These are phyloP conservation scores for Scaptomyza graminum DNA, from an alignment of 1,140 invertebrate species.

Conservation along the genomic window DNA sequence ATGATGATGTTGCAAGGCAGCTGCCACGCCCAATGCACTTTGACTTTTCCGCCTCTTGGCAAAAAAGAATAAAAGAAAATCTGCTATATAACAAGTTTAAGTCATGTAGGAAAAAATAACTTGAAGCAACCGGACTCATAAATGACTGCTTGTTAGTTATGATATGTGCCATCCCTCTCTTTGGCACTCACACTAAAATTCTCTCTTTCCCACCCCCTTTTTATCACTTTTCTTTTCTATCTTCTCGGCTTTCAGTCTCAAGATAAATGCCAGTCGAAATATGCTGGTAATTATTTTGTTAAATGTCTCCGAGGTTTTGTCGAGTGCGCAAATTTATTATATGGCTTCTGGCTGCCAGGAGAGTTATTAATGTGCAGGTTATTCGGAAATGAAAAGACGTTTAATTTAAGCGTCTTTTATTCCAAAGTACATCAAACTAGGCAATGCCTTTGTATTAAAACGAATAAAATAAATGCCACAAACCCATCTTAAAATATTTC, in stretches of 20 bases:
- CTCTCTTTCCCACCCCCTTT: not conserved
- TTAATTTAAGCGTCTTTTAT: slow-evolving; percentile 63
- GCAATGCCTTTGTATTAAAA: not conserved
- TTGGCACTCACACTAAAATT: not conserved
- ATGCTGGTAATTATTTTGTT: slow-evolving; percentile 81
- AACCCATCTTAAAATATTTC: not conserved
- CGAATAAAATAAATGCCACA: not conserved
- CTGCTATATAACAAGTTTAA: slow-evolving; percentile 64
- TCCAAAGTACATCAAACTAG: slow-evolving; percentile 15
- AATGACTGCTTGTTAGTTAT: slow-evolving; percentile 70
- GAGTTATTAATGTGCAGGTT: slow-evolving; percentile 68
- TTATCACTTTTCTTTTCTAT: not conserved
- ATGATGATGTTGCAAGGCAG: slow-evolving; percentile 31
- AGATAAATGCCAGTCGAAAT: slow-evolving; percentile 76
- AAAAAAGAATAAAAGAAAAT: slow-evolving; percentile 16
- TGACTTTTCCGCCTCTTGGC: slow-evolving; percentile 9
- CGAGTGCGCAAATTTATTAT: slow-evolving; percentile 63
- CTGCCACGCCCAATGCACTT: slow-evolving; percentile 22
- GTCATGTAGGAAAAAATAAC: slow-evolving; percentile 31
- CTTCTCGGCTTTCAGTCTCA: slow-evolving; percentile 10
- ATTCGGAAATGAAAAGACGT: slow-evolving; percentile 29
- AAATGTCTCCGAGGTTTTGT: slow-evolving; percentile 74
- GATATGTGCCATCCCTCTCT: slow-evolving; percentile 41
- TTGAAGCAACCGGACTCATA: slow-evolving; percentile 41
- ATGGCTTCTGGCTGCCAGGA: slow-evolving; percentile 40